Base-by-base conservation (phyloP, 2,888 invertebrate genomes). In the Thalpophila matura region DNA sequence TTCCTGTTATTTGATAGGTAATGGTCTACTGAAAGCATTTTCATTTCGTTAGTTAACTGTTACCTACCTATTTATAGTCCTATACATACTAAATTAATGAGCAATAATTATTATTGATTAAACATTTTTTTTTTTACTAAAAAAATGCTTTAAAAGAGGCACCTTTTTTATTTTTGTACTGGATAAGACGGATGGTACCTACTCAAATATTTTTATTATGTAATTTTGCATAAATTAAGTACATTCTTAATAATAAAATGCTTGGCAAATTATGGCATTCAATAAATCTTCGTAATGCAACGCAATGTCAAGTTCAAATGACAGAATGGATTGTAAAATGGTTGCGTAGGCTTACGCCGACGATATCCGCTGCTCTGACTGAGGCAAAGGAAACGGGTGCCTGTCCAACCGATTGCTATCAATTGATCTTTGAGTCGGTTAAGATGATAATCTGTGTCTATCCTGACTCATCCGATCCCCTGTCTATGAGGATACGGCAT, bases 341-440 rank as follows among this genome's bases (percentile, higher is more conserved):
- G 56, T 24, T 31, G 79, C 77, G 79, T 81, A 79, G 81, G 81
- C 60, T 67, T 61, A 65, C 74, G 64, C 73, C 51, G 43, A 78
- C 70, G 59, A 51, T 76, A 79, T 81, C 80, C 81, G 75, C 29
- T 62, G 43, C n/a, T 61, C 67, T 67, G 65, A 74, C 59, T 60
- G 53, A 70, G 40, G 58, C 74, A 62, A 71, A 81, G 83, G 81
- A 81, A 81, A 61, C 61, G 57, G 10, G 31, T 42, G 54, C 31
- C 58, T 53, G 79, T 70, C 66, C 66, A 63, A 55, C 57, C 58
- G 62, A 81, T 83, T 81, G 74, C 62, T 40, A 62, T 64, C 82
- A 81, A 81, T 81, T 81, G 77, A 81, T 83, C 80, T 58, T 62
- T 80, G 53, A 51, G 77, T 74, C 73, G 61, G 51, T 50, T 61